Evolutionary conservation across 1,140 invertebrate species (phyloP).

Genomic region (Aradophagus sp.): DNA sequence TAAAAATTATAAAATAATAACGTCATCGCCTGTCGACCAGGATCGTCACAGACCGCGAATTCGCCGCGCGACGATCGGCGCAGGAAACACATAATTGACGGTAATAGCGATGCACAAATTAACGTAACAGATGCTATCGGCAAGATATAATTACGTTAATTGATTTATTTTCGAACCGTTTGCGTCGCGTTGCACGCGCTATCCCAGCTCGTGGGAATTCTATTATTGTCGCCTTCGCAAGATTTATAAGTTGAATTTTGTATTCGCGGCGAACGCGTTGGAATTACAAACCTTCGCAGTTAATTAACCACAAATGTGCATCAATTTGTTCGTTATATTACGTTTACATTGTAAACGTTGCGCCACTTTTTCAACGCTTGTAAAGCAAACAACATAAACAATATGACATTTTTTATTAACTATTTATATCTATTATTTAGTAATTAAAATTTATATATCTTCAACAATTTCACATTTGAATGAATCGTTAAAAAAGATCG

Average conservation of each 20-base stretch:
- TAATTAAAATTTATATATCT: too few relatives aligned
- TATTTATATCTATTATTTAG: too few relatives aligned
- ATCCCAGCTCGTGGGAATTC: constrained; percentile 44
- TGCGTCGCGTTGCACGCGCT: constrained; percentile 25
- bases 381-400: too few relatives aligned
- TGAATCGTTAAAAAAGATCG: too few relatives aligned
- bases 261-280: constrained; percentile 19
- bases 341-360: too few relatives aligned
- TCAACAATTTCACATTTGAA: too few relatives aligned
- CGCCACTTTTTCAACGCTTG: too few relatives aligned
- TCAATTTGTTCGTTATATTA: constrained; percentile 12
- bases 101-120: constrained; percentile 7
- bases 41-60: constrained; percentile 5
- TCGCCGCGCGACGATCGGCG: constrained; percentile 4
- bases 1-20: too few relatives aligned
- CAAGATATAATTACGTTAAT: constrained; percentile 39
- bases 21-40: constrained; percentile 5
- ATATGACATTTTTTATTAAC: too few relatives aligned
- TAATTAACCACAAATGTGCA: constrained; percentile 40
- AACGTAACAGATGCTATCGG: constrained; percentile 21
- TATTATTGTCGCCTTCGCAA: constrained; percentile 45
- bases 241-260: constrained; percentile 41
- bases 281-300: constrained; percentile 30
- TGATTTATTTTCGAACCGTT: constrained; percentile 40
- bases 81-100: constrained; percentile 15